Evolutionary conservation across 2,113 vertebrate genomes (phyloP).

Genomic region (Eclectus roratus): DNA sequence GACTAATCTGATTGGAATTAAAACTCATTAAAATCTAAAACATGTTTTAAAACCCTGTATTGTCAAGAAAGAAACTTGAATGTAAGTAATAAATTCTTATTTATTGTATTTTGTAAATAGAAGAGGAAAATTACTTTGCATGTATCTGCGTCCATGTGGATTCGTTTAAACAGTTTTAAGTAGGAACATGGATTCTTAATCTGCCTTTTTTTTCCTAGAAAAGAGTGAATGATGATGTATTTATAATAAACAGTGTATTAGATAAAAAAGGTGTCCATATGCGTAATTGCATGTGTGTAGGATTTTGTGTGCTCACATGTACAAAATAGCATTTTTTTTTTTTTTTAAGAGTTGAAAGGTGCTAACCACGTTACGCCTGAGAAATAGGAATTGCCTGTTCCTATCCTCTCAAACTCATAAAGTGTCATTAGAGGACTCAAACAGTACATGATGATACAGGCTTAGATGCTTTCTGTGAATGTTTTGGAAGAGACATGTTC

Average conservation of each 20-base stretch:
- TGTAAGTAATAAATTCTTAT: background rate
- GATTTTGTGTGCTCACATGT: rapidly evolving
- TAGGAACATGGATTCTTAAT: background rate
- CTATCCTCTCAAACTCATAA: background rate
- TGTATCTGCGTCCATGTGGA: background rate
- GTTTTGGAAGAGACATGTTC: background rate
- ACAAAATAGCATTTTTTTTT: background rate
- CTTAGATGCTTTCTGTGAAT: background rate
- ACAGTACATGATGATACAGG: background rate
- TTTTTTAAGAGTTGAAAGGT: background rate
- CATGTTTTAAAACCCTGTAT: background rate
- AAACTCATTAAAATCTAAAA: background rate
- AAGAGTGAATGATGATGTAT: background rate
- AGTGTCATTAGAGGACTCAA: background rate
- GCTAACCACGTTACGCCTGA: background rate
- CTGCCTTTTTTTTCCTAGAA: background rate
- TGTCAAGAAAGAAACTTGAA: background rate
- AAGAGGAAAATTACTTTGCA: background rate
- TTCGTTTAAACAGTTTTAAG: background rate
- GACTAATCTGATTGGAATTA: background rate
- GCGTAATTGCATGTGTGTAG: background rate
- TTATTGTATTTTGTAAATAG: background rate
- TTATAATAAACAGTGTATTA: background rate
- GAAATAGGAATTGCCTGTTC: background rate
- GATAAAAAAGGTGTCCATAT: background rate